Percentiles rank a stretch among this genome's conserved stretches.
phyloP scores from a whole-genome alignment of 1,140 invertebrate species.

The Mizuhopecten yessoensis region DNA sequence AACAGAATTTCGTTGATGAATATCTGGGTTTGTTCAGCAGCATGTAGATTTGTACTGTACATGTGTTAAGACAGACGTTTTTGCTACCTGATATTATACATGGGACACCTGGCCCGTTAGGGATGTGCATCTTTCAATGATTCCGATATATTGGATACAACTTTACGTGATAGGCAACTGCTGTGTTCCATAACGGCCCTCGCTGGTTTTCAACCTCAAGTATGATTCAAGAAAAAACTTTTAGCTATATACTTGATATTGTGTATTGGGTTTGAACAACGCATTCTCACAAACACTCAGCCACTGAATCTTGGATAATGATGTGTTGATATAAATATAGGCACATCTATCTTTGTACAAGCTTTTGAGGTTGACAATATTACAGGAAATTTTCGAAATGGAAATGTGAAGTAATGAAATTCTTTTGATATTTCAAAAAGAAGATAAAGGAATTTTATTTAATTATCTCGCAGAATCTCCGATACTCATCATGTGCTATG shows the following conservation, averaged over 20 bases:
- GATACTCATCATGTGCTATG: neutral
- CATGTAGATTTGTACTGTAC: neutral
- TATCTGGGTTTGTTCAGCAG: neutral
- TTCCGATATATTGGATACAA: neutral
- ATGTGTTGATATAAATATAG: neutral
- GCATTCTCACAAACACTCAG: neutral
- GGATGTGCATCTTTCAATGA: neutral
- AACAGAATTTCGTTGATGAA: neutral
- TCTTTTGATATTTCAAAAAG: neutral
- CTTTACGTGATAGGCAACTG: neutral
- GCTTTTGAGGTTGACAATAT: neutral
- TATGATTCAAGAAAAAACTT: neutral
- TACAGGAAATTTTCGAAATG: neutral
- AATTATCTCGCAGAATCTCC: no score
- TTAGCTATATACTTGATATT: neutral
- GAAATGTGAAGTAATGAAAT: neutral
- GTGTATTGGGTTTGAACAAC: neutral
- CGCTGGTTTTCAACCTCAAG: slow-evolving; percentile 12
- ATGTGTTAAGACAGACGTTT: neutral
- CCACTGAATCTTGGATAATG: neutral
- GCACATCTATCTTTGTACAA: neutral
- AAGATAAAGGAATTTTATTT: no score
- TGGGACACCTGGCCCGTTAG: neutral
- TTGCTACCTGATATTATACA: neutral
- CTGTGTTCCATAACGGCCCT: neutral